Base-by-base conservation (phyloP, 2,113 vertebrate species). In the Oryzias javanicus region DNA sequence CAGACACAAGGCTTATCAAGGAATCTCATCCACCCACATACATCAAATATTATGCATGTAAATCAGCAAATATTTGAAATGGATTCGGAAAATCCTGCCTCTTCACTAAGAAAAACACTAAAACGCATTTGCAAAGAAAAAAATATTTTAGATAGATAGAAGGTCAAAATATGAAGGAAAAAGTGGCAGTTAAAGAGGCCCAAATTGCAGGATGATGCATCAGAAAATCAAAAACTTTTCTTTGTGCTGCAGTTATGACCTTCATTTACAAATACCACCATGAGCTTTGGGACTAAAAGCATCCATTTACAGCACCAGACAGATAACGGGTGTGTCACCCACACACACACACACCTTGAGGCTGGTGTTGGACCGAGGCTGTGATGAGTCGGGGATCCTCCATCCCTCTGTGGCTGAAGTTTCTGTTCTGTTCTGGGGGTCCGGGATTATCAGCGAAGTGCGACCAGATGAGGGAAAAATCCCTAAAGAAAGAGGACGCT, bases 401-500 rank as follows among this genome's bases (percentile, higher is more conserved):
- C 95, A 98, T 85, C 92, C 91, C 86, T 96, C 95, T 74, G 92
- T 85, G 68, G 90, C 72, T 60, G 92, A 92, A 68, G 89, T 64
- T 89, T 92, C 94, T 77, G 90, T 90, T 88, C 91, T 92, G 62
- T 75, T 51, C 81, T 91, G 94, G 64, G 92, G 88, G 74, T 94
- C 95, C 84, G 94, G 91, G 51, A 76, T 84, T 0, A 89, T 55
- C 40, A 83, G 88, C 88, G 94, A 89, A 68, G 90, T 82, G 84
- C 91, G 91, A 76, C 92, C 55, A 80, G 82, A 76, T 79, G 92
- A 62, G 0, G 96, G 94, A 76, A 98, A 98, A 76, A 98, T 90
- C 22, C 95, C 95, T 89, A 99, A 88, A 73, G 97, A 98, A 70
- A 90, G 92, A 44, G 97, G 97, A n/a, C 96, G 94, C 74, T 98